Evolutionary conservation across 1,140 invertebrate genomes (phyloP).

Genomic region (Meteorus sp.): DNA sequence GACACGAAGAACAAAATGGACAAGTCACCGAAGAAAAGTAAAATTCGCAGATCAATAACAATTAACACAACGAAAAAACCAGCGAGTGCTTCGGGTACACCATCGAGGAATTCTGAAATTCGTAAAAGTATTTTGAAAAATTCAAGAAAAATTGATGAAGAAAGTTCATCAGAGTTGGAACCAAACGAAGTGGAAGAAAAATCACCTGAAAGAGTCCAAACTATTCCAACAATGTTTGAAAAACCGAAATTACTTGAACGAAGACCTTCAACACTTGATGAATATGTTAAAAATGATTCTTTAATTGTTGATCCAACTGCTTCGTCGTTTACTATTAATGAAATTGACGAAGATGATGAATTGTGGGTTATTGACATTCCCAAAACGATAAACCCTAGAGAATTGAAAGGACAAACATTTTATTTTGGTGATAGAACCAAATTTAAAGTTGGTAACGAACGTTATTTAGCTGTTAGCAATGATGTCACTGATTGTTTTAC

Average conservation of each 20-base stretch:
- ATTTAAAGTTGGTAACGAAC: slow-evolving; percentile 39
- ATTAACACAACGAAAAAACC: slow-evolving; percentile 16
- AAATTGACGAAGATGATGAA: slow-evolving; percentile 41
- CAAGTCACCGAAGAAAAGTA: not conserved
- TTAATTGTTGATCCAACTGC: slow-evolving; percentile 19
- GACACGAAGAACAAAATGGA: not conserved
- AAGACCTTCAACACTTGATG: slow-evolving; percentile 2
- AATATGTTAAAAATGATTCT: not conserved
- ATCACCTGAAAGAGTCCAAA: too few species aligned
- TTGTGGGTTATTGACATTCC: slow-evolving; percentile 47
- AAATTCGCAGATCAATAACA: slow-evolving; percentile 13
- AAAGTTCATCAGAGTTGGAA: too few species aligned
- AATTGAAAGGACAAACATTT: slow-evolving; percentile 37
- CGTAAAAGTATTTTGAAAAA: slow-evolving; percentile 25
- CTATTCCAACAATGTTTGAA: too few species aligned
- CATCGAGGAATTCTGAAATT: not conserved
- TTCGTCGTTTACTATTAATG: slow-evolving; percentile 35
- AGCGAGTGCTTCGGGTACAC: not conserved
- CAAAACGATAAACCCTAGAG: slow-evolving; percentile 37
- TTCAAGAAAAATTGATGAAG: too few species aligned
- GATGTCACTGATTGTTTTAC: slow-evolving; percentile 31
- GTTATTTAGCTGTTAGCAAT: slow-evolving; percentile 34
- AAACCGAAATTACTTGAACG: not conserved
- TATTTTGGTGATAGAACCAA: slow-evolving; percentile 41
- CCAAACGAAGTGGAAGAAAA: too few species aligned